A percentile compares a stretch with the other conserved stretches of the same genome.
Conservation (phyloP, 2,888 invertebrate species). For the Periphyllus acericola region DNA sequence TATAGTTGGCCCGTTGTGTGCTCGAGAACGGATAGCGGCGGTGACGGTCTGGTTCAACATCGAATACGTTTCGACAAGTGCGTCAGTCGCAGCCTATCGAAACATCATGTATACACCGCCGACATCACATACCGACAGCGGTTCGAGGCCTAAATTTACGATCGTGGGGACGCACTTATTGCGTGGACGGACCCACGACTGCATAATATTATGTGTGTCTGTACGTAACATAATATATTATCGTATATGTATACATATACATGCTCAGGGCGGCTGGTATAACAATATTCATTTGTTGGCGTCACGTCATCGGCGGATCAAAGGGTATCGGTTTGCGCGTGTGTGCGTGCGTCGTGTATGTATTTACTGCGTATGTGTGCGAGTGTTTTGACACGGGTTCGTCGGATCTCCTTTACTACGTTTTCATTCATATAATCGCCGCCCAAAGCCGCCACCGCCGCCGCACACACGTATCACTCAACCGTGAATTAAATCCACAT, state of each 20-base stretch:
- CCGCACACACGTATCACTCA: slow-evolving; percentile 19
- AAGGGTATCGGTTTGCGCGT: slow-evolving; percentile 34
- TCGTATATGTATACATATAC: neutral
- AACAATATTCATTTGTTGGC: slow-evolving; percentile 39
- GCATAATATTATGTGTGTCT: too few species aligned
- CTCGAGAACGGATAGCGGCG: too few species aligned
- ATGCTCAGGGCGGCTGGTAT: neutral
- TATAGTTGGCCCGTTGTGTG: too few species aligned
- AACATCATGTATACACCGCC: too few species aligned
- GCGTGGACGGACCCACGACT: neutral
- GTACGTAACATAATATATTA: too few species aligned
- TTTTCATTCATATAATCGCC: slow-evolving; percentile 47
- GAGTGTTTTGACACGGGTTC: slow-evolving; percentile 50
- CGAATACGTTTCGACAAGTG: neutral
- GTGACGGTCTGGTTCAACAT: too few species aligned
- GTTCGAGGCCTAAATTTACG: neutral
- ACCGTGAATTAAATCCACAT: slow-evolving; percentile 45
- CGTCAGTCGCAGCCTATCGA: too few species aligned
- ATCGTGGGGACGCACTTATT: neutral
- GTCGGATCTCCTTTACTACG: slow-evolving; percentile 42
- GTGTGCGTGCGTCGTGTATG: neutral
- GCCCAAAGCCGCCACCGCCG: slow-evolving; percentile 25
- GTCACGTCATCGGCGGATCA: slow-evolving; percentile 57
- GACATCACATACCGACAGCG: neutral
- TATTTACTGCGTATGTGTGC: neutral